Evolutionary conservation across 2,888 invertebrate genomes (phyloP), one percentile per base, ranked within the genome.

Genomic region (Leptopilina myrica): DNA sequence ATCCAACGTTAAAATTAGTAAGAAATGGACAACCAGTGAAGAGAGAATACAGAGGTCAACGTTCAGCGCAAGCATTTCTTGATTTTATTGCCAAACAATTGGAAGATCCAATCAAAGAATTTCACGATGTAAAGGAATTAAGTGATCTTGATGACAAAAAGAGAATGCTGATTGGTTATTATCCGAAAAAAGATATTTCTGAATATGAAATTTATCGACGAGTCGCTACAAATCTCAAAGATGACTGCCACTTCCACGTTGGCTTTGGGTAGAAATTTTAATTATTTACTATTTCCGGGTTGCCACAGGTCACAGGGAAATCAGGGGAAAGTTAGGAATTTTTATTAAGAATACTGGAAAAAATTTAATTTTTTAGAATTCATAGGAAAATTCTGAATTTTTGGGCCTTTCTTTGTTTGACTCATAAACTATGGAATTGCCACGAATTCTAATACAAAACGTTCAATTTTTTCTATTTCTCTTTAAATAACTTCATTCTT

Each of bases 1-100:
- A 99, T 93, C 99, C 99, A 7, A 99, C 99, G 6, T 92, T 99
- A 79, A 99, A 99, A 93, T 92, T 99, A 26, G 96, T 99, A 86
- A 94, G 97, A 76, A 98, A 98, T 93, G 98, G 98, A 0, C 95
- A 97, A 88, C 95, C 97, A n/a, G 95, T 96, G 14, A 98, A 98
- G 90, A 94, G 96, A 84, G 98, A 98, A 90, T 98, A 97, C 88
- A 94, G 99, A 89, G 99, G 95, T 1, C 95, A 96, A 88, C 94
- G 99, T 77, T 98, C 98, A 14, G 95, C 95, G 0, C 98, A 99
- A 78, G 98, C 99, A 0, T 96, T 99, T 89, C 93, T 96, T 2
- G 95, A 95, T 76, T 99, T 97, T 92, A 95, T 99, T 33, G 95
- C 95, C 86, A 97, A 98, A 85, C 98, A 99, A 90, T 91, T 99